phyloP scores from a whole-genome alignment of 2,888 invertebrate genomes.

The Heliconius erato region DNA sequence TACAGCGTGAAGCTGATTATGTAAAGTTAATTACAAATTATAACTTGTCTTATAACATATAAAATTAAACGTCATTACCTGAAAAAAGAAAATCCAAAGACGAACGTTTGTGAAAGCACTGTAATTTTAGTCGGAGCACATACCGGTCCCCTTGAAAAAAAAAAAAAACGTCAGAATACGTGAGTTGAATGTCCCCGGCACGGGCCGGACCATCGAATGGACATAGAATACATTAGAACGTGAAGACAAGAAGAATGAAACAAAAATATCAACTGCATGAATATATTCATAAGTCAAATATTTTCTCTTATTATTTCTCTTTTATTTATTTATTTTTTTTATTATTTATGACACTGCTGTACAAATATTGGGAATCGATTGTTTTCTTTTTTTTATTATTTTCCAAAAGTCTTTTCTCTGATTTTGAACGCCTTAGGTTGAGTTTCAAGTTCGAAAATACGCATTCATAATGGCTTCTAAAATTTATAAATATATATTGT shows the following conservation, averaged over 20 bases:
- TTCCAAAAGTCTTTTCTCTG: neutral
- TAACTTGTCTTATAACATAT: neutral
- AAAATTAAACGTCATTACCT: conserved; percentile 47
- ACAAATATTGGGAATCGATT: neutral
- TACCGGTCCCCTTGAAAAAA: conserved; percentile 73
- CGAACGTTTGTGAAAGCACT: conserved; percentile 74
- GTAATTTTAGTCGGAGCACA: conserved; percentile 82
- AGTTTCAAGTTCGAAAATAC: too few relatives aligned
- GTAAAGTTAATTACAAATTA: neutral
- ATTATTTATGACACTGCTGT: neutral
- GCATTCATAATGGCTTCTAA: too few relatives aligned
- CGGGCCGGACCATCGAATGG: conserved; percentile 66
- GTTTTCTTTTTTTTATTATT: neutral
- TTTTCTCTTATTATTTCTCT: conserved; percentile 26
- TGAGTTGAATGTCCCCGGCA: conserved; percentile 67
- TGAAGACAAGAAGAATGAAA: conserved; percentile 54
- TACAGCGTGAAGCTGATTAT: neutral
- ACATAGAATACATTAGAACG: conserved; percentile 70
- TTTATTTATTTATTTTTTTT: conserved; percentile 4
- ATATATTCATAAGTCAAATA: conserved; percentile 33
- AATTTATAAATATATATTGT: too few relatives aligned
- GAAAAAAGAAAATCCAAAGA: conserved; percentile 78
- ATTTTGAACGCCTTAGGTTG: too few relatives aligned
- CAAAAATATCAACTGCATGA: conserved; percentile 40
- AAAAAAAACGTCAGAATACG: conserved; percentile 71